phyloP scores from a whole-genome alignment of 2,113 vertebrate genomes.

The Indri indri region DNA sequence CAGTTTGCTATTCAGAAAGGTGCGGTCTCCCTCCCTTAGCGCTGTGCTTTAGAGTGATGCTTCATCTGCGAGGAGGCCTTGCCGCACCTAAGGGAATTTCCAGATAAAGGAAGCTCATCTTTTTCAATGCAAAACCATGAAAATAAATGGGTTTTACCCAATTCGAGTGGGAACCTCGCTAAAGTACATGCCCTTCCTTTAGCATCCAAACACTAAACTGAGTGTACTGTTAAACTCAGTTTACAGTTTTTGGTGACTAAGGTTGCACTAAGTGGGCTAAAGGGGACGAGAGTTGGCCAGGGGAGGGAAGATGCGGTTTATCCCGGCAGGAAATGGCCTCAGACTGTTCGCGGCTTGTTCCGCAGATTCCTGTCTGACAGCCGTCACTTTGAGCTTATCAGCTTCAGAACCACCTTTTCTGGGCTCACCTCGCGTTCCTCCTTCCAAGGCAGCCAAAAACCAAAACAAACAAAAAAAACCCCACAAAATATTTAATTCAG shows the following conservation, averaged over 20 bases:
- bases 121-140: background rate
- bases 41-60: background rate
- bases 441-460: background rate
- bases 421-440: background rate
- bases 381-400: constrained; percentile 39
- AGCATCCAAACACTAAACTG: background rate
- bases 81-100: background rate
- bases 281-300: background rate
- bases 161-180: background rate
- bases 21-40: background rate
- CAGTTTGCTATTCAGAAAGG: background rate
- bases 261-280: background rate
- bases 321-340: constrained; percentile 13
- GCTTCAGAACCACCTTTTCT: background rate
- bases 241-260: background rate
- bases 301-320: background rate
- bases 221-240: background rate
- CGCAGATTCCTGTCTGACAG: constrained; percentile 22
- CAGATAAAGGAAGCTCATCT: background rate
- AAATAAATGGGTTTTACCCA: background rate
- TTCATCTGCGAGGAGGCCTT: background rate
- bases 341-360: background rate
- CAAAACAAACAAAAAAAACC: background rate
- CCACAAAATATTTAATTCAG: background rate
- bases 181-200: background rate